These are phyloP conservation scores for Lethenteron camtschaticum DNA, from an alignment of 2,113 vertebrate genomes.

Conservation along the genomic window DNA sequence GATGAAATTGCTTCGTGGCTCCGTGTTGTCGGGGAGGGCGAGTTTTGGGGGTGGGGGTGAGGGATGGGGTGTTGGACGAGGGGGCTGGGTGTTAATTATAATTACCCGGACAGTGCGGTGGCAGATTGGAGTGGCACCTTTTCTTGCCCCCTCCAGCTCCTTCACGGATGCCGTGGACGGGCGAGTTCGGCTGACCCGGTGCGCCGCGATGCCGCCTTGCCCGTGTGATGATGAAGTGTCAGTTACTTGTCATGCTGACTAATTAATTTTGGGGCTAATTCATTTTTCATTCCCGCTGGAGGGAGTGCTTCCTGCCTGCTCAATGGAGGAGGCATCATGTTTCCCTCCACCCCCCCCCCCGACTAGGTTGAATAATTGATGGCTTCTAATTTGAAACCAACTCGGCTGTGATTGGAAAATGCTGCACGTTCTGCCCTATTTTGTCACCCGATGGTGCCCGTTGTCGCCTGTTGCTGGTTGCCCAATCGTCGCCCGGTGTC, in stretches of 20 bases:
- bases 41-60: too few species aligned
- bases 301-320: conserved; percentile 4
- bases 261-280: conserved; percentile 6
- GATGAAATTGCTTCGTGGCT: too few species aligned
- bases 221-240: conserved; percentile 3
- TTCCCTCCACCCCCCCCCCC: background rate
- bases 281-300: conserved; percentile 3
- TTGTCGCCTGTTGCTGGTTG: too few species aligned
- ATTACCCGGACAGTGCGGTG: too few species aligned
- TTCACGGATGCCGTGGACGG: too few species aligned
- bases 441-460: background rate
- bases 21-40: too few species aligned
- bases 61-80: too few species aligned
- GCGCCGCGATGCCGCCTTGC: background rate
- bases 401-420: background rate
- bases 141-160: too few species aligned
- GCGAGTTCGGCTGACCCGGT: background rate
- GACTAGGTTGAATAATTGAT: conserved; percentile 5
- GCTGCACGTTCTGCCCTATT: conserved; percentile 3
- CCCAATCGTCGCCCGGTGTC: too few species aligned
- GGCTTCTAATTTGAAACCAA: conserved; percentile 4
- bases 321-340: conserved; percentile 3
- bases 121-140: too few species aligned
- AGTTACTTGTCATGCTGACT: conserved; percentile 6
- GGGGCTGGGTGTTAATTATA: too few species aligned